Percentiles rank a stretch among this genome's conserved stretches.
Evolutionary conservation across 2,113 vertebrate genomes (phyloP).

Genomic region (Lasiurus borealis): DNA sequence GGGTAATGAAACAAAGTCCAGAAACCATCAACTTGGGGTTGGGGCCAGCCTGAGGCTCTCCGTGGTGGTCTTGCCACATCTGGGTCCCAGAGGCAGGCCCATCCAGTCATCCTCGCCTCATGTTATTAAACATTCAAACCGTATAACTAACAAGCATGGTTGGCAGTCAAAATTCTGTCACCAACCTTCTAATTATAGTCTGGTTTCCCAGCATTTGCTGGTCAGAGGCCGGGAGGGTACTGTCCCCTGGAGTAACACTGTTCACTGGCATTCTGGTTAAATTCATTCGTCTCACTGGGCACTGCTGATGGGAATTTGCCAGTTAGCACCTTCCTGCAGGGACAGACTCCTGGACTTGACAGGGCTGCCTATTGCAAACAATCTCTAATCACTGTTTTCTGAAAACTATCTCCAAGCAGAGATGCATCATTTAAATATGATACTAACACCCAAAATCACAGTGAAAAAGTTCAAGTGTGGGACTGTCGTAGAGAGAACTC

Average conservation of each 20-base stretch:
- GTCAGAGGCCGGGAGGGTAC: not conserved
- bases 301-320: not conserved
- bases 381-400: slow-evolving; percentile 44
- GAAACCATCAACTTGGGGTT: not conserved
- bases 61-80: slow-evolving; percentile 24
- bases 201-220: slow-evolving; percentile 53
- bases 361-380: not conserved
- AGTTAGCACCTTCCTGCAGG: not conserved
- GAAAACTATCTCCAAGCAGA: not conserved
- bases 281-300: not conserved
- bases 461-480: not conserved
- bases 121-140: slow-evolving; percentile 46
- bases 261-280: not conserved
- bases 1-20: not conserved
- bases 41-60: not conserved
- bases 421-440: not conserved
- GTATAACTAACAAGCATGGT: slow-evolving; percentile 16
- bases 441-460: not conserved
- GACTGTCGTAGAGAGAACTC: not conserved
- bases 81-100: not conserved
- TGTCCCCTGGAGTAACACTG: not conserved
- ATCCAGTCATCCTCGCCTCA: not conserved
- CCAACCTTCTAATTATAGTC: slow-evolving; percentile 54
- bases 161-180: slow-evolving; percentile 31
- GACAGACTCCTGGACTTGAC: not conserved